Evolutionary conservation across 92 coral and sea anemone genomes (phyloP), one percentile per base, ranked within the genome.

Genomic region (Isaurus tuberculatus): DNA sequence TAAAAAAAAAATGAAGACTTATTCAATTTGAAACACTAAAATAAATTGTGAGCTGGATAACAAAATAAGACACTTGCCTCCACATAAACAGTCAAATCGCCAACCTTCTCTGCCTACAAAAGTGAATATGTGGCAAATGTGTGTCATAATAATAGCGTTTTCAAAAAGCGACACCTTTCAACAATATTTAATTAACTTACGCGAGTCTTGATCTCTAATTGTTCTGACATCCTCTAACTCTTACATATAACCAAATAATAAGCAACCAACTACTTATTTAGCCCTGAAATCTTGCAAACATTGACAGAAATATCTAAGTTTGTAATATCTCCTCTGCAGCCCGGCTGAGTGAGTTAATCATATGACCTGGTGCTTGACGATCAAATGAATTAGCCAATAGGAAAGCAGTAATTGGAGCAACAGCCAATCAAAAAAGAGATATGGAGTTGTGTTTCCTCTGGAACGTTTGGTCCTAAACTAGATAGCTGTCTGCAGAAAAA

Each of bases 101-200:
- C 99, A 43, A 97, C 98, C 89, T 96, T 96, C 87, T 96, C 99
- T 70, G 88, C 92, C 99, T 96, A 72, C 88, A 92, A 94, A 87
- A 69, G 58, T 58, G 81, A 19, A 34, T 75, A 27, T 31, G 67
- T 34, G 11, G 25, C 57, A 55, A 48, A 64, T 27, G 25, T 26
- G 19, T 10, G 27, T 23, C 70, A 34, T 34, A 31, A n/a, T n/a
- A 57, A 40, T 86, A 23, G 61, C 78, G 33, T 22, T 40, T 42
- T 70, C 13, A 70, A 40, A 73, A 79, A 51, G 73, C 30, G 55
- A 74, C 65, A 74, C 77, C 43, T 68, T 30, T 30, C 48, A 44
- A 73, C 42, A 65, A 37, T n/a, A 36, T 19, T 58, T 61, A 53
- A 36, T 37, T 26, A 23, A 71, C 67, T 79, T 79, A 81, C 84